Conservation (phyloP, 2,113 vertebrate species). For the Colinus virginianus region DNA sequence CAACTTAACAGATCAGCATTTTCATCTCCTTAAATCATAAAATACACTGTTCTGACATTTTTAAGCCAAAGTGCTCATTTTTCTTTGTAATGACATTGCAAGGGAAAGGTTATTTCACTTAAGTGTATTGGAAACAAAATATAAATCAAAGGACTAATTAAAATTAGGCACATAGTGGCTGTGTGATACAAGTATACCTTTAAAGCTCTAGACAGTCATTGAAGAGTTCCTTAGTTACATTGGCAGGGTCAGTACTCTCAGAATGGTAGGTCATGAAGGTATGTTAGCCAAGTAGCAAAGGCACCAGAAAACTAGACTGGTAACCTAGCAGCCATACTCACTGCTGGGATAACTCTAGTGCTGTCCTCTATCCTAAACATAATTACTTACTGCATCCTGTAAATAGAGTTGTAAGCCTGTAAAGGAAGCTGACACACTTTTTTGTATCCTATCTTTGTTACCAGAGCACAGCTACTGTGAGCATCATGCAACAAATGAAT, state of each 20-base stretch:
- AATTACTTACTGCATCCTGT: not conserved
- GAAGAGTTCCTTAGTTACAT: not conserved
- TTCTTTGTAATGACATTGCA: not conserved
- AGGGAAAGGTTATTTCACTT: not conserved
- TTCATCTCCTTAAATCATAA: not conserved
- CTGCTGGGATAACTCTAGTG: not conserved
- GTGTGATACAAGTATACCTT: not conserved
- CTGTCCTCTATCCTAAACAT: fast-evolving
- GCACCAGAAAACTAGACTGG: not conserved
- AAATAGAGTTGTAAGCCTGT: not conserved
- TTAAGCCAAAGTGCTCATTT: not conserved
- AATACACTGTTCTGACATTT: not conserved
- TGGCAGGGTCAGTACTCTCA: not conserved
- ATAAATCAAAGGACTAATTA: not conserved
- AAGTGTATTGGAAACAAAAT: not conserved
- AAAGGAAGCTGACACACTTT: not conserved
- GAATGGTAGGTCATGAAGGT: not conserved
- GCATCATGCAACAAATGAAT: not conserved
- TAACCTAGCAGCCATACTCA: not conserved
- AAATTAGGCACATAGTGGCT: not conserved
- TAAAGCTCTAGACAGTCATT: not conserved
- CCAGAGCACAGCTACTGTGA: not conserved
- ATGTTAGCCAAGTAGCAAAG: not conserved
- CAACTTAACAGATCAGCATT: not conserved
- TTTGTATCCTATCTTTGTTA: not conserved